These are phyloP conservation scores for Aphelenchoides bicaudatus DNA, from an alignment of 2,888 invertebrate genomes.

Conservation along the genomic window DNA sequence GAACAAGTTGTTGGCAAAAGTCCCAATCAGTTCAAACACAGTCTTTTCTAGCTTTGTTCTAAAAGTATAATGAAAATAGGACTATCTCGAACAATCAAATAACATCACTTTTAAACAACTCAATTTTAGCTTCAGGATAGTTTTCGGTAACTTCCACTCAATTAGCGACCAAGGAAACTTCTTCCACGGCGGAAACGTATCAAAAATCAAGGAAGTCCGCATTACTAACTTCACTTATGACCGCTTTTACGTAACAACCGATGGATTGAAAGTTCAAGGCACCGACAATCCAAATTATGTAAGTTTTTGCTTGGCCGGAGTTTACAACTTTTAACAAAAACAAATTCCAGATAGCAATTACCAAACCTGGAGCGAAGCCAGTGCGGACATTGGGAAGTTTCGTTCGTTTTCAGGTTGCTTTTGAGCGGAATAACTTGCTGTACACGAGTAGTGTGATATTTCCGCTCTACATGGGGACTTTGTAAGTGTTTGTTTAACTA, in stretches of 20 bases:
- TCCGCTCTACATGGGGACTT: slow-evolving; percentile 19
- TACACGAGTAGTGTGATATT: background rate
- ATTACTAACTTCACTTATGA: slow-evolving; percentile 13
- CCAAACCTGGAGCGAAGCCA: slow-evolving; percentile 2
- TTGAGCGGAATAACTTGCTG: slow-evolving; percentile 10
- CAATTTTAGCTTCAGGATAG: background rate
- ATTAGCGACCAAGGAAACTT: slow-evolving; percentile 1
- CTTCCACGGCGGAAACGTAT: slow-evolving; percentile 9
- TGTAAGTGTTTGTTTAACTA: slow-evolving; percentile 14
- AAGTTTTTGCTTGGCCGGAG: background rate
- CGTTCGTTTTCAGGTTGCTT: slow-evolving; percentile 9
- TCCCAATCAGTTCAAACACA: too few species aligned
- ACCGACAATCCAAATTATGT: slow-evolving; percentile 2
- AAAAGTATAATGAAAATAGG: too few species aligned
- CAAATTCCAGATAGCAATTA: background rate
- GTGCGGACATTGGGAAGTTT: slow-evolving; percentile 11
- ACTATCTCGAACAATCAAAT: too few species aligned
- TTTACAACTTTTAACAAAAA: background rate
- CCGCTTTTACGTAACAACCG: slow-evolving; percentile 14
- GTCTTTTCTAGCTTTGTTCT: too few species aligned
- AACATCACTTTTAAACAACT: too few species aligned
- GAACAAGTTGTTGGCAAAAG: too few species aligned
- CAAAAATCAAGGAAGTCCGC: slow-evolving; percentile 2
- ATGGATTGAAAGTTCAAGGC: too few species aligned
- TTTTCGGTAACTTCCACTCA: slow-evolving; percentile 8